These are phyloP conservation scores for Brachyistius frenatus DNA, from an alignment of 2,113 vertebrate species.

Conservation along the genomic window DNA sequence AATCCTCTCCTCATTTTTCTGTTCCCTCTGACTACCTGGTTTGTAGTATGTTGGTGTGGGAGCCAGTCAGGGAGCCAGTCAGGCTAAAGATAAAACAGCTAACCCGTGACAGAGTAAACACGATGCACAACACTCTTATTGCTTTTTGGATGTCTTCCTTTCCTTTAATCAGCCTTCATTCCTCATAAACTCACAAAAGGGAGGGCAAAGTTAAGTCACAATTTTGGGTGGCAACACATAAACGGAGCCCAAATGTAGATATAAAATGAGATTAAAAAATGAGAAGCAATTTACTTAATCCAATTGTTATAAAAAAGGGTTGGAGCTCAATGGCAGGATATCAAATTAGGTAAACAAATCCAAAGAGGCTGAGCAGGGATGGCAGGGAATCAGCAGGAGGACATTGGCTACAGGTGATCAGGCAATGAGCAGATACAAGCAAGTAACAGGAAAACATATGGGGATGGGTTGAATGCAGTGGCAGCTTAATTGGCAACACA, in stretches of 20 bases:
- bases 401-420: conserved; percentile 6
- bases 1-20: not conserved
- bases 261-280: not conserved
- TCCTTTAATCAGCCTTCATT: not conserved
- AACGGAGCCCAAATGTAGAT: not conserved
- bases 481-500: conserved; percentile 34
- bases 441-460: conserved; percentile 8
- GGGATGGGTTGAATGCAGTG: not conserved
- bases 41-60: conserved; percentile 4
- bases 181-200: not conserved
- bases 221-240: not conserved
- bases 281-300: conserved; percentile 5
- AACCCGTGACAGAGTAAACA: not conserved
- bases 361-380: not conserved
- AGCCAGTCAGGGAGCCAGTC: conserved; percentile 14
- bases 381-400: not conserved
- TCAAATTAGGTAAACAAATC: not conserved
- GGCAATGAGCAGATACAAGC: conserved; percentile 11
- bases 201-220: not conserved
- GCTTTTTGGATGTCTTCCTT: not conserved
- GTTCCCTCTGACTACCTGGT: conserved; percentile 34
- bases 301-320: not conserved
- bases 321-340: not conserved
- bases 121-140: not conserved
- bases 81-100: not conserved